A percentile compares a stretch with the other conserved stretches of the same genome.
phyloP scores from a whole-genome alignment of 2,888 invertebrate species.

The Mesoligia furuncula region DNA sequence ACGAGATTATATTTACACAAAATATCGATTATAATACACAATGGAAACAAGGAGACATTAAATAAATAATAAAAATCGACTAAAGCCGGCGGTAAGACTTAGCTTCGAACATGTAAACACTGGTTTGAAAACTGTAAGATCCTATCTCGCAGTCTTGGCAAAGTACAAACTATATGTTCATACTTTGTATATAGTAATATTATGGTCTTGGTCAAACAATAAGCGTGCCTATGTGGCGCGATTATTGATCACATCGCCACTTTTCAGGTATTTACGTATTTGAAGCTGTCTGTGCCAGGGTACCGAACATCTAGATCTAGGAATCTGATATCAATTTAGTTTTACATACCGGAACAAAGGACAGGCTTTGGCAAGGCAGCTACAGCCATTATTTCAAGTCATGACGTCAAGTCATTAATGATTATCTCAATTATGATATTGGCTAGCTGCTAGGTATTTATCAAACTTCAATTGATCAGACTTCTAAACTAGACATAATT shows the following conservation, averaged over 20 bases:
- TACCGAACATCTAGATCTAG: not conserved
- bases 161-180: not conserved
- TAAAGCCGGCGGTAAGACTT: not conserved
- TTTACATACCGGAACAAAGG: not conserved
- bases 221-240: no score
- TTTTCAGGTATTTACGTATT: not conserved
- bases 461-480: conserved; percentile 17
- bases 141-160: not conserved
- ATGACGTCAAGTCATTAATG: not conserved
- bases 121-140: not conserved
- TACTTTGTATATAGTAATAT: not conserved
- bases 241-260: no score
- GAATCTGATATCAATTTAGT: conserved; percentile 8
- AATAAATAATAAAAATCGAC: conserved; percentile 12
- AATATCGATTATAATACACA: conserved; percentile 16
- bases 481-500: not conserved
- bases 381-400: not conserved
- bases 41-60: conserved; percentile 22
- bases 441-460: not conserved
- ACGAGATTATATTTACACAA: conserved; percentile 43
- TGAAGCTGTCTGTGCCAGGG: not conserved
- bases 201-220: not conserved
- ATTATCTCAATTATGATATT: not conserved
- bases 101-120: conserved; percentile 4
- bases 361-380: no score